Conservation (phyloP, 1,140 invertebrate species). For the Trichonephila inaurata region DNA sequence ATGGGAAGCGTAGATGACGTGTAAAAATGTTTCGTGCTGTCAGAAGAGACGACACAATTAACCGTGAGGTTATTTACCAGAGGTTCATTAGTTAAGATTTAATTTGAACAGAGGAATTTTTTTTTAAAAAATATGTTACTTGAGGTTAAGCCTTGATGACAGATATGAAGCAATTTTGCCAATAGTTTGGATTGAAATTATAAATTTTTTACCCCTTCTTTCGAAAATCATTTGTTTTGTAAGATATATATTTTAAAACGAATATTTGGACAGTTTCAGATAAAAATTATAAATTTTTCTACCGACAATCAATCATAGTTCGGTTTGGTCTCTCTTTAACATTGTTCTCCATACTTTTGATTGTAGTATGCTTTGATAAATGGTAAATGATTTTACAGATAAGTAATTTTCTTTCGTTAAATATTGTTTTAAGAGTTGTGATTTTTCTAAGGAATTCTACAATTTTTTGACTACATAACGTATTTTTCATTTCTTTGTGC, state of each 20-base stretch:
- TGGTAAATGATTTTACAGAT: too few species aligned
- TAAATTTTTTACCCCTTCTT: too few species aligned
- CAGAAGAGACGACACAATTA: neutral
- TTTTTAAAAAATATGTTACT: neutral
- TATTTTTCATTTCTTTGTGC: too few species aligned
- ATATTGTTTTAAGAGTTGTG: too few species aligned
- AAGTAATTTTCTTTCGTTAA: too few species aligned
- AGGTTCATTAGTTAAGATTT: conserved; percentile 1
- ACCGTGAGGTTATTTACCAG: neutral
- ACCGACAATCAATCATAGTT: neutral
- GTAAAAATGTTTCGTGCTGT: conserved; percentile 28
- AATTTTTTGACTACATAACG: too few species aligned
- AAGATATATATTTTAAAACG: neutral
- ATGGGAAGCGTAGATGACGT: neutral
- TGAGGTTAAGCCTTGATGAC: neutral
- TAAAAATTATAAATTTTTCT: neutral
- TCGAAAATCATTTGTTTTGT: too few species aligned
- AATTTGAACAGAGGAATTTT: neutral
- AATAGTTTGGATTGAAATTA: neutral
- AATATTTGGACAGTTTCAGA: neutral
- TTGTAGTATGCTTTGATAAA: too few species aligned
- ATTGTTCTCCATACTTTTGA: too few species aligned
- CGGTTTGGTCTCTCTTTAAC: neutral
- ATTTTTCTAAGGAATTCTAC: too few species aligned
- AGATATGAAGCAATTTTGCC: neutral